These are phyloP conservation scores for Ia io DNA, from an alignment of 2,113 vertebrate genomes.

Conservation along the genomic window DNA sequence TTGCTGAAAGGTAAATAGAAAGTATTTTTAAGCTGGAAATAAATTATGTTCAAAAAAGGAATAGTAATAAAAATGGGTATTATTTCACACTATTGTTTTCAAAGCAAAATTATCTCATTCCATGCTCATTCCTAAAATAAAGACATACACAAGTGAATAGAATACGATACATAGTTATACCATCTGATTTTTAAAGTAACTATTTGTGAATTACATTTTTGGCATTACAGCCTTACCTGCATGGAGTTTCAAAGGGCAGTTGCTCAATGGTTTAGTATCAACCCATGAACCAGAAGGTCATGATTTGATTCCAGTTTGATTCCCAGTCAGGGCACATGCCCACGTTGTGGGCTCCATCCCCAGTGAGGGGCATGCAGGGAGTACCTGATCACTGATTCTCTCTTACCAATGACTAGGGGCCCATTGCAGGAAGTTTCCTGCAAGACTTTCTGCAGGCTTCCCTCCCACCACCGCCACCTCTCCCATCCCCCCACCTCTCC, in stretches of 20 bases:
- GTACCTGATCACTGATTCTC: too few species aligned
- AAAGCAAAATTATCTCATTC: background rate
- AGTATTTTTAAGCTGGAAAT: background rate
- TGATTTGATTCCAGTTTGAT: too few species aligned
- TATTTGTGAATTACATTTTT: background rate
- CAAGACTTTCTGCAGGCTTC: too few species aligned
- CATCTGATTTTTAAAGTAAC: conserved; percentile 11
- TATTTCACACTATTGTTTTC: background rate
- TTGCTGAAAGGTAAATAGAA: conserved; percentile 3
- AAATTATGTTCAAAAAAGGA: background rate
- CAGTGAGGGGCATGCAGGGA: too few species aligned
- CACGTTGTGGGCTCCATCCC: too few species aligned
- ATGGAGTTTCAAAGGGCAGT: background rate
- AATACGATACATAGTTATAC: background rate
- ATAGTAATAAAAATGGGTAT: background rate
- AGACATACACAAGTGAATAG: background rate
- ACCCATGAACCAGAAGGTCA: too few species aligned
- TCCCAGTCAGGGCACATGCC: too few species aligned
- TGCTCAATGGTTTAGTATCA: background rate
- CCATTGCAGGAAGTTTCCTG: too few species aligned
- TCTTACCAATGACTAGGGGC: too few species aligned
- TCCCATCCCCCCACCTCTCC: too few species aligned
- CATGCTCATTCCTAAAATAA: conserved; percentile 8
- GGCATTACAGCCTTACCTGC: background rate
- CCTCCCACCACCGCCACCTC: too few species aligned